These are phyloP conservation scores for Chelidonichthys spinosus DNA, from an alignment of 2,797 vertebrate genomes.

Conservation along the genomic window DNA sequence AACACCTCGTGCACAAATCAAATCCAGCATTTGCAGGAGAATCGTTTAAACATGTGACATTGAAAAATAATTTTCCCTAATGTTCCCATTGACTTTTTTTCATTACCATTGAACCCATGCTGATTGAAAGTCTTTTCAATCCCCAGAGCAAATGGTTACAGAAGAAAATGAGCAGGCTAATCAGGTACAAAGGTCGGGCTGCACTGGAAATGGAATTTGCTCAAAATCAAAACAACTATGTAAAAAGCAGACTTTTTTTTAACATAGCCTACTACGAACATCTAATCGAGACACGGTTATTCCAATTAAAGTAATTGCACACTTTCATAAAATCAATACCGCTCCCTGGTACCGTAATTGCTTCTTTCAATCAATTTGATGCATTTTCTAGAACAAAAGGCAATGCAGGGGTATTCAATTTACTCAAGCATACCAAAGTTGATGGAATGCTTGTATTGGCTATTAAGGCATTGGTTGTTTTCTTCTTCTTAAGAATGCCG, in stretches of 20 bases:
- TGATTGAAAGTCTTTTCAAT: constrained; percentile 58
- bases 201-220: constrained; percentile 72
- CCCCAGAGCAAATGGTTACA: constrained; percentile 51
- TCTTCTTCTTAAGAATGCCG: constrained; percentile 72
- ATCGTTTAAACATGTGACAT: constrained; percentile 53
- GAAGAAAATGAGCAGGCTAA: constrained; percentile 67
- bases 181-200: constrained; percentile 63
- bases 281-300: constrained; percentile 80
- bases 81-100: constrained; percentile 53
- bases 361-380: constrained; percentile 85
- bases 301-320: constrained; percentile 84
- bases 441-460: constrained; percentile 82
- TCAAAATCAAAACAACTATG: constrained; percentile 73
- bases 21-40: constrained; percentile 32
- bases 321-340: constrained; percentile 83
- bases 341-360: constrained; percentile 78
- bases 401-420: constrained; percentile 82
- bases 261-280: constrained; percentile 66
- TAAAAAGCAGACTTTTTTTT: constrained; percentile 68
- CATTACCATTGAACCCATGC: constrained; percentile 40
- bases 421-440: constrained; percentile 82
- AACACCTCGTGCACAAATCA: constrained; percentile 39
- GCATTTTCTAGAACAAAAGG: constrained; percentile 83
- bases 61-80: constrained; percentile 57
- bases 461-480: constrained; percentile 81